phyloP scores from a whole-genome alignment of 2,797 vertebrate species.

The Peromyscus melanophrys region DNA sequence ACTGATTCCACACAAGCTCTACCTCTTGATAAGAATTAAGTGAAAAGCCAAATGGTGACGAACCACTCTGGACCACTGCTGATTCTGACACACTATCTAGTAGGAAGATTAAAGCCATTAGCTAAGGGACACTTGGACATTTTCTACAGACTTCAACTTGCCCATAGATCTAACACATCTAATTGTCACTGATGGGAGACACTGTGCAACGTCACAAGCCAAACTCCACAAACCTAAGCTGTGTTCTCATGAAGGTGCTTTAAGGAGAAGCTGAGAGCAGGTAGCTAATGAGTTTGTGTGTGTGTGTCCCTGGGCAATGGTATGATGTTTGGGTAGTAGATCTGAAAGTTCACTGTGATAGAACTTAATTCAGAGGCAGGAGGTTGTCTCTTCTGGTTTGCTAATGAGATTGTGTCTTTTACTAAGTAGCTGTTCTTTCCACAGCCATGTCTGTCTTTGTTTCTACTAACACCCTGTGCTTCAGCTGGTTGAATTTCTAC shows the following conservation, averaged over 20 bases:
- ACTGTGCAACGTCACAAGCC: background rate
- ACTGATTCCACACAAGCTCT: background rate
- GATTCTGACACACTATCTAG: conserved; percentile 47
- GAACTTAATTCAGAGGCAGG: conserved; percentile 54
- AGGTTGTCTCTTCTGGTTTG: conserved; percentile 52
- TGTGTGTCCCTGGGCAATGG: background rate
- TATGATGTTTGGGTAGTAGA: background rate
- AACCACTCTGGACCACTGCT: conserved; percentile 65
- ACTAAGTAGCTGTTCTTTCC: conserved; percentile 8
- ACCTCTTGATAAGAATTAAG: conserved; percentile 52
- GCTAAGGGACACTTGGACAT: conserved; percentile 62
- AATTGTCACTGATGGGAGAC: background rate
- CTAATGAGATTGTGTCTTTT: conserved; percentile 15
- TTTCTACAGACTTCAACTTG: conserved; percentile 71
- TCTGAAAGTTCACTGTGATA: conserved; percentile 54
- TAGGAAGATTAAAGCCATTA: conserved; percentile 57
- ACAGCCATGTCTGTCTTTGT: conserved; percentile 54
- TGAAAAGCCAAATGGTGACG: conserved; percentile 73
- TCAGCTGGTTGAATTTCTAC: conserved; percentile 64
- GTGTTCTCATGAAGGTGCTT: background rate
- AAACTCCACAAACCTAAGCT: conserved; percentile 14
- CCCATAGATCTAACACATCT: conserved; percentile 46
- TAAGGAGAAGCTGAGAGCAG: background rate
- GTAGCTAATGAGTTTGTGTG: conserved; percentile 29
- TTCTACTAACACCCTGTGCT: conserved; percentile 62